Evolutionary conservation across 2,888 invertebrate genomes (phyloP).

Genomic region (Nipponacmea schrenckii): DNA sequence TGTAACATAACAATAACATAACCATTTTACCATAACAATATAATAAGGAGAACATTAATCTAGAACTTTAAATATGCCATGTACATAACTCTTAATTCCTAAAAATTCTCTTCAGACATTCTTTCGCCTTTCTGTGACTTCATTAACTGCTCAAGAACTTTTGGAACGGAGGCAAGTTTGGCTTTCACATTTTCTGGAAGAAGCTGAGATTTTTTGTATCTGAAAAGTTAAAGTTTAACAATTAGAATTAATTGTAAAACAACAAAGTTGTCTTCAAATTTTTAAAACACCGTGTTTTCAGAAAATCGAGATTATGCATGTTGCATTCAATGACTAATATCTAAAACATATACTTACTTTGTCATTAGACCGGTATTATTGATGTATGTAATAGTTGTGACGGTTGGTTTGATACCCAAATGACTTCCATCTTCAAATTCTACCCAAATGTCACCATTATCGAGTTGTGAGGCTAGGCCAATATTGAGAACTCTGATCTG

Average conservation of each 20-base stretch:
- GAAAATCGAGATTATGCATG: too few species aligned
- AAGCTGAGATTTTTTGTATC: not conserved
- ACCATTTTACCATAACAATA: too few species aligned
- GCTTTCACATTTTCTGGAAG: not conserved
- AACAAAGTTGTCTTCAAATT: too few species aligned
- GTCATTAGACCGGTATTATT: not conserved
- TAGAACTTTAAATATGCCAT: too few species aligned
- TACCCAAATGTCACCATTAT: not conserved
- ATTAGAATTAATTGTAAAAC: too few species aligned
- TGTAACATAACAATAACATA: too few species aligned
- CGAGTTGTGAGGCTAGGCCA: not conserved
- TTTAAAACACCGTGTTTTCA: too few species aligned
- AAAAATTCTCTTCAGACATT: not conserved
- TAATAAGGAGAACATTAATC: too few species aligned
- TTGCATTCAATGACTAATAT: not conserved
- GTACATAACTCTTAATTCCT: too few species aligned
- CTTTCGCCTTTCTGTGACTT: not conserved
- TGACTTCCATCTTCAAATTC: constrained; percentile 2
- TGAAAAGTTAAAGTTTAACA: not conserved
- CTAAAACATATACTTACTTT: not conserved
- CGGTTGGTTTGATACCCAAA: not conserved
- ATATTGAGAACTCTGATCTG: not conserved
- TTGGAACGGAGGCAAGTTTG: not conserved
- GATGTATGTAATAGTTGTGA: not conserved
- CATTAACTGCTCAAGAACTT: not conserved